Evolutionary conservation across 2,113 vertebrate genomes (phyloP).

Genomic region (Grammatotria lemairii): DNA sequence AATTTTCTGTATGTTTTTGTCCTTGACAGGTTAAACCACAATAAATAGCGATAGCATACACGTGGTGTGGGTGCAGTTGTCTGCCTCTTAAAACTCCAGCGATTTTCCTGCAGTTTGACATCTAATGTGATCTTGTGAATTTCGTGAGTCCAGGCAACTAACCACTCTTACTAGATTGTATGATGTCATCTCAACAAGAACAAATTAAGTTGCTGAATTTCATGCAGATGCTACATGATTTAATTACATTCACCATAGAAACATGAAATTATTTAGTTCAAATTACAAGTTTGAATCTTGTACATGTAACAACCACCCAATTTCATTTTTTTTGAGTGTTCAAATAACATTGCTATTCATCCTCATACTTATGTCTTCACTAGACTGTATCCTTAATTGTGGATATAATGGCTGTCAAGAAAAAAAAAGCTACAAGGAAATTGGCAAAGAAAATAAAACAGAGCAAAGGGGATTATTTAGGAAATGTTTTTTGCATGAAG

Average conservation of each 20-base stretch:
- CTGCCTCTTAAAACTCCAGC: background rate
- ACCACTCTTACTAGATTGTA: background rate
- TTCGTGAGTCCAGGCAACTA: background rate
- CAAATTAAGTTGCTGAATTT: background rate
- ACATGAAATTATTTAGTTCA: background rate
- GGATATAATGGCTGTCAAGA: background rate
- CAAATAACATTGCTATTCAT: background rate
- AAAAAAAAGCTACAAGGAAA: background rate
- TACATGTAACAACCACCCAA: background rate
- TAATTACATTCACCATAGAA: background rate
- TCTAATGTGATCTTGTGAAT: background rate
- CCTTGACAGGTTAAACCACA: background rate
- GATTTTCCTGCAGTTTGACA: background rate
- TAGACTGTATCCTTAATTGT: background rate
- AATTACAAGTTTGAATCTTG: background rate
- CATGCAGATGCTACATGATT: background rate
- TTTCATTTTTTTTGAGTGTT: background rate
- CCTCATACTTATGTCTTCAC: background rate
- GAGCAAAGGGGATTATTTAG: background rate
- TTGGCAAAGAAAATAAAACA: background rate
- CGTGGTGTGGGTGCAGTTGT: accelerated
- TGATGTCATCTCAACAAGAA: background rate
- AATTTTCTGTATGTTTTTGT: accelerated
- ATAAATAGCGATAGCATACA: background rate
- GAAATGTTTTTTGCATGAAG: accelerated